Evolutionary conservation across 2,888 invertebrate species (phyloP).

Genomic region (Stenodera caucasica): DNA sequence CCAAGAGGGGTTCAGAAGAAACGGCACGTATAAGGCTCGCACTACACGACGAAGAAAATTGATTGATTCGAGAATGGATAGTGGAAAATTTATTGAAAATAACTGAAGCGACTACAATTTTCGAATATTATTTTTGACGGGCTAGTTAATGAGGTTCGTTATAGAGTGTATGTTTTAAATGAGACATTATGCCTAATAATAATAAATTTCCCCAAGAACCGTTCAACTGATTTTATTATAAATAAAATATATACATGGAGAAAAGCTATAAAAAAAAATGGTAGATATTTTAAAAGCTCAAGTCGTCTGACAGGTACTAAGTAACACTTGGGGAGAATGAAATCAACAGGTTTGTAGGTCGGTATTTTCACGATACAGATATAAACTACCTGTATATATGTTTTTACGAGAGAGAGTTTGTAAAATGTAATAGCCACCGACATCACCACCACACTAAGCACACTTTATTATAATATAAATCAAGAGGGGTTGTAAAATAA

Average conservation of each 20-base stretch:
- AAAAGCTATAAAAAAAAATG: not conserved
- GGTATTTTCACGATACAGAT: slow-evolving; percentile 41
- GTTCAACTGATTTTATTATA: slow-evolving; percentile 3
- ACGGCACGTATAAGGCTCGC: too few species aligned
- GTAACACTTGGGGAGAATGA: slow-evolving; percentile 36
- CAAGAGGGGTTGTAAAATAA: not conserved
- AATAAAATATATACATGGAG: not conserved
- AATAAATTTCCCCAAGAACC: not conserved
- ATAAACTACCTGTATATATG: slow-evolving; percentile 33
- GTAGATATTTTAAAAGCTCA: not conserved
- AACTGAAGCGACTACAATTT: too few species aligned
- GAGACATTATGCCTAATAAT: not conserved
- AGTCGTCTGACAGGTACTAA: slow-evolving; percentile 30
- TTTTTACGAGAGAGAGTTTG: slow-evolving; percentile 37
- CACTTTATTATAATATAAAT: not conserved
- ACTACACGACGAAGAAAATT: too few species aligned
- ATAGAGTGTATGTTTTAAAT: not conserved
- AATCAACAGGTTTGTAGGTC: slow-evolving; percentile 46
- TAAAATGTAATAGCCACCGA: slow-evolving; percentile 32
- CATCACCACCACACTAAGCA: not conserved
- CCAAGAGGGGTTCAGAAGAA: too few species aligned
- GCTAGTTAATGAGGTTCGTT: not conserved
- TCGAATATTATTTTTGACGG: too few species aligned
- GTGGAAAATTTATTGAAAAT: too few species aligned
- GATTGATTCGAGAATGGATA: too few species aligned